Evolutionary conservation across 2,797 vertebrate species (phyloP), one percentile per base, ranked within the genome.

Genomic region (Periophthalmus magnuspinnatus): DNA sequence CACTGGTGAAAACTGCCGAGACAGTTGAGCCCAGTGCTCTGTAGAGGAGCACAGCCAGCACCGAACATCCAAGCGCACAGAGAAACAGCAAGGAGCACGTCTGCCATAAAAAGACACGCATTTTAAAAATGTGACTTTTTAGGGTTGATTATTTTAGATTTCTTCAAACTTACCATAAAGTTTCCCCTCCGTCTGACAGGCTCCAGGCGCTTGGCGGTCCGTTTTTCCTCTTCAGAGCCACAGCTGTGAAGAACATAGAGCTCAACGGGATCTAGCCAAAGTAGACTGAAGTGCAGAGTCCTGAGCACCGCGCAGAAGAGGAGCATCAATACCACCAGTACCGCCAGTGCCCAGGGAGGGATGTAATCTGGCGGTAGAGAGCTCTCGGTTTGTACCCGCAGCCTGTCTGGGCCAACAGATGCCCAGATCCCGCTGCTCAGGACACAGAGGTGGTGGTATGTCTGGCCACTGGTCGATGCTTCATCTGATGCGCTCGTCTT

Each of bases 221-320:
- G 87, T 5, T 96, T 94, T 90, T 97, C 95, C 24, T 93, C 89
- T 84, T 96, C 95, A 0, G 95, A 94, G 0, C 96, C 96, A 68
- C 94, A 95, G 84, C 94, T 95, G 79, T 95, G 94, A 3, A 97
- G 85, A 50, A 96, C 94, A 71, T 95, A 95, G 2, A 97, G 94
- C 90, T 97, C 96, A 48, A 94, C 91, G 0, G 96, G 95, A 73
- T 95, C 94, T 67, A 95, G 88, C 87, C 93, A 93, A 71, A 96
- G 87, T 45, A 95, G 91, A 77, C 95, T 96, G 21, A 96, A 90
- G 75, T 94, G 94, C 55, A 96, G 86, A 0, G 88, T 93, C 75
- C 93, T 87, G 28, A 96, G 85, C 77, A 94, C 28, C 5, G 84
- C 91, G 72, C 94, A 94, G 8, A 92, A 58, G 62, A 94, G 71